Evolutionary conservation across 2,113 vertebrate species (phyloP), one percentile per base, ranked within the genome.

Genomic region (Nycticebus coucang): DNA sequence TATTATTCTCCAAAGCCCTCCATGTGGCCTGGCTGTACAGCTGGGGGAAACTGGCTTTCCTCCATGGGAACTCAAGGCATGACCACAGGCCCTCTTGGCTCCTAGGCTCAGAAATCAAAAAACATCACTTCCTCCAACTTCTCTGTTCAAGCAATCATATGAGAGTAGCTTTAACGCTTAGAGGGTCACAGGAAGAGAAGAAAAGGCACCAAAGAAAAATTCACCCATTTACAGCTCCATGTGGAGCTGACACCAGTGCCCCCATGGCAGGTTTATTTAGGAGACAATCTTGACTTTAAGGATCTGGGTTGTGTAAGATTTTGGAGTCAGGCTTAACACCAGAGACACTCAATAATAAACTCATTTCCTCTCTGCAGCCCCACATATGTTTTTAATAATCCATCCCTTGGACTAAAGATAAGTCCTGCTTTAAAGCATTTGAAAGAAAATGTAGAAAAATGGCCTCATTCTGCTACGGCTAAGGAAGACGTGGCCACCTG

Each of bases 401-500:
- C 41, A 62, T 72, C 62, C 87, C 62, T 81, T 6, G 0, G 71
- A 62, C 60, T 35, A 75, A 72, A 84, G 55, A 59, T 7, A 62
- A 86, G 45, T 1, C 83, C 85, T 87, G 17, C 66, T 30, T 79
- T 41, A 24, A 87, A 69, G 22, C 21, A 12, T 68, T 1, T 71
- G 82, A 59, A 90, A 91, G 74, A 68, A 50, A 91, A 50, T 8
- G 2, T 28, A 14, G 35, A 68, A 86, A 69, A 41, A 81, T 5
- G 22, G 59, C 57, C 66, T 96, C 45, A 4, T 78, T 93, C 82
- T 85, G 57, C 91, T 86, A 0, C 30, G 91, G 50, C 89, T 78
- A 28, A 66, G 11, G n/a, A 83, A 72, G 62, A 17, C 94, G 0
- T 64, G 45, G 57, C 95, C 62, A 94, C 93, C 74, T 96, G 89